Conservation (phyloP, 2,797 vertebrate species). For the Apogon talboti region DNA sequence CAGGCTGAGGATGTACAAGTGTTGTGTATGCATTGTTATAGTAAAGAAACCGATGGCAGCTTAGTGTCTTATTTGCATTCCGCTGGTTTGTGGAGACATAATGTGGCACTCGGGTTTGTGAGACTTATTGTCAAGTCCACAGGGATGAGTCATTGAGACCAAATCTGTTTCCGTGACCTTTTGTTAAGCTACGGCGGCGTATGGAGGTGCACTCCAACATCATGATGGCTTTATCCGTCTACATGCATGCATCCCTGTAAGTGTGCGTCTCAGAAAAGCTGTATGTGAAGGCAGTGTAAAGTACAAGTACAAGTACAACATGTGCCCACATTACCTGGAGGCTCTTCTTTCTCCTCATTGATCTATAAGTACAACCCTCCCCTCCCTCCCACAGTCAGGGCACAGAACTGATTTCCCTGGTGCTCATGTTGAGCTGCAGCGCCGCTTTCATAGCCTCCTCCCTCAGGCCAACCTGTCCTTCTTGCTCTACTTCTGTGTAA, state of each 20-base stretch:
- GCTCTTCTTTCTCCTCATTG: slow-evolving; percentile 75
- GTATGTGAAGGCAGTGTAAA: slow-evolving; percentile 28
- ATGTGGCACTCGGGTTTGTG: slow-evolving; percentile 53
- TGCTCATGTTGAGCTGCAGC: slow-evolving; percentile 73
- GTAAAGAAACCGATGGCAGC: slow-evolving; percentile 47
- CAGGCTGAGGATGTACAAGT: slow-evolving; percentile 45
- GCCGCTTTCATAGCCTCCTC: slow-evolving; percentile 70
- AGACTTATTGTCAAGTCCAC: slow-evolving; percentile 63
- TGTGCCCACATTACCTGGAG: slow-evolving; percentile 62
- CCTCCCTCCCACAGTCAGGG: slow-evolving; percentile 73
- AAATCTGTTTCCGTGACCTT: slow-evolving; percentile 77
- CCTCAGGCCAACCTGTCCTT: slow-evolving; percentile 78
- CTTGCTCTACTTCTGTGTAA: slow-evolving; percentile 79
- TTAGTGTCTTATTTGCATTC: slow-evolving; percentile 55
- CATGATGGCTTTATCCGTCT: slow-evolving; percentile 60
- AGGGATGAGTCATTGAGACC: slow-evolving; percentile 68
- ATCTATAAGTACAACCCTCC: slow-evolving; percentile 76
- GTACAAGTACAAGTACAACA: slow-evolving; percentile 55
- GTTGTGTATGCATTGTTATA: slow-evolving; percentile 52
- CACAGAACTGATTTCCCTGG: slow-evolving; percentile 80
- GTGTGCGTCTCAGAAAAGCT: slow-evolving; percentile 28
- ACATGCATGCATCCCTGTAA: slow-evolving; percentile 30
- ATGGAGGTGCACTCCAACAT: slow-evolving; percentile 69
- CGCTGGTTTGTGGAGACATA: slow-evolving; percentile 29
- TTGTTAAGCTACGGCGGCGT: slow-evolving; percentile 67